phyloP scores from a whole-genome alignment of 2,888 invertebrate species.

The Caenorhabditis sulstoni region DNA sequence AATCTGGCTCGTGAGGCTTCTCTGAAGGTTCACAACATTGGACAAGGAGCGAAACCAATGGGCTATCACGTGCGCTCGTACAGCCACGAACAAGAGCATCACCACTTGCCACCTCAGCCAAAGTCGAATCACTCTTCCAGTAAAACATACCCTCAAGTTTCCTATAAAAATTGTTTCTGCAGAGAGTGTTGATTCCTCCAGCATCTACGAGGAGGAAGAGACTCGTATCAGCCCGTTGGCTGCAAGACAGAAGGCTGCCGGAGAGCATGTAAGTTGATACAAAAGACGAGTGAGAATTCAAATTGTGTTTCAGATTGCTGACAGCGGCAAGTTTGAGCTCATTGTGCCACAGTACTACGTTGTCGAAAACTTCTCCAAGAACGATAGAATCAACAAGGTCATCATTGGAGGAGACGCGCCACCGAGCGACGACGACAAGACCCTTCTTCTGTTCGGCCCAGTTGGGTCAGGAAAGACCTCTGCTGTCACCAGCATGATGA shows the following conservation, averaged over 20 bases:
- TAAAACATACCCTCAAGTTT: conserved; percentile 1
- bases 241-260: conserved; percentile 57
- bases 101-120: conserved; percentile 24
- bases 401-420: conserved; percentile 73
- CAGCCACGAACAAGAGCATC: conserved; percentile 38
- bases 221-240: conserved; percentile 61
- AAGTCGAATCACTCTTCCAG: conserved; percentile 48
- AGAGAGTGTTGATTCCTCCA: conserved; percentile 57
- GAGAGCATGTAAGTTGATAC: conserved; percentile 61
- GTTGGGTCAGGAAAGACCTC: conserved; percentile 73
- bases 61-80: conserved; percentile 54
- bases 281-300: neutral
- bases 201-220: conserved; percentile 67
- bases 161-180: neutral
- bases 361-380: conserved; percentile 63
- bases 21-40: conserved; percentile 53
- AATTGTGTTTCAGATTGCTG: conserved; percentile 57
- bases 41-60: conserved; percentile 44
- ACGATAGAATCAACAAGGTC: conserved; percentile 69
- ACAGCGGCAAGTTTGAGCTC: conserved; percentile 56
- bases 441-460: conserved; percentile 75
- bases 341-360: conserved; percentile 65
- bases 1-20: conserved; percentile 65
- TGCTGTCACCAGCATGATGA: conserved; percentile 71
- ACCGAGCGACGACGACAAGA: conserved; percentile 73